Evolutionary conservation across 2,888 invertebrate species (phyloP), one percentile per base, ranked within the genome.

Genomic region (Lobophora halterata): DNA sequence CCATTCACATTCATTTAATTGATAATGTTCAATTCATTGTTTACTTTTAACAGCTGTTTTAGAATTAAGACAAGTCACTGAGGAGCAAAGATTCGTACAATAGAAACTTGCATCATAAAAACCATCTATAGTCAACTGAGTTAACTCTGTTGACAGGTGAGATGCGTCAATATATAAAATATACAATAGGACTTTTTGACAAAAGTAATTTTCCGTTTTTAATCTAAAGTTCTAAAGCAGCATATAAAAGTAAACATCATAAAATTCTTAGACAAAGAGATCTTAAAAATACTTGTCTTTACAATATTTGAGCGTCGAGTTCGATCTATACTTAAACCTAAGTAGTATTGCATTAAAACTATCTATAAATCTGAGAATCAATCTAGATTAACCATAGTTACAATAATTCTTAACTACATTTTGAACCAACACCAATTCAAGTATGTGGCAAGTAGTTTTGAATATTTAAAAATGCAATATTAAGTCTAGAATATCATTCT

Each of bases 231-330:
- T 27, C 21, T 18, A 32, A 10, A 26, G 26, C 14, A 18, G 38
- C 31, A 18, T 14, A 11, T 39, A 24, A 34, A 52, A 55, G 42
- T 51, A 49, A 47, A 41, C 53, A 27, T 39, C 41, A 54, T 47
- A 40, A 58, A 58, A 47, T 9, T 32, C 18, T 23, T 55, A 50
- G 56, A 61, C 61, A 62, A 57, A 55, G 52, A 64, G 60, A 61
- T 63, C 66, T 61, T 62, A 62, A 37, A 57, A 58, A 61, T 59
- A 56, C 49, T 60, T 65, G 71, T 74, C 71, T 71, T 71, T 71
- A 58, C 48, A 62, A 42, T 36, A 58, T 63, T 80, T 82, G 81
- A 82, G 81, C 81, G 71, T 70, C 51, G 60, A 61, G 60, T 67
- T 60, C 45, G 57, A 37, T 47, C 53, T 55, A 52, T 46, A 58